Evolutionary conservation across 1,140 invertebrate species (phyloP), one percentile per base, ranked within the genome.

Genomic region (Neelides sp.): DNA sequence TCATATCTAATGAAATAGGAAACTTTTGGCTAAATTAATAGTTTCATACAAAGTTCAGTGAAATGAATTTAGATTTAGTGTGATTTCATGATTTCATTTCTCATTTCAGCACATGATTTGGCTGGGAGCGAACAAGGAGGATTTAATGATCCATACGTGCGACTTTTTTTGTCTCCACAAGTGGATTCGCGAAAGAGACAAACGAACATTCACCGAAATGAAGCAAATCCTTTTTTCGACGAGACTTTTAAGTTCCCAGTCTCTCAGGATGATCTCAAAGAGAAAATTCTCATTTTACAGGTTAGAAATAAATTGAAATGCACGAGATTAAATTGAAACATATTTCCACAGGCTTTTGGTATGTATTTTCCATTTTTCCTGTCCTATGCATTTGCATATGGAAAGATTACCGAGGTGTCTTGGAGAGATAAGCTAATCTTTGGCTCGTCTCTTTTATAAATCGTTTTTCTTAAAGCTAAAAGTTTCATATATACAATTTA

Each of bases 161-260:
- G 82, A 2, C 65, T 90, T 10, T 75, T 72, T 36, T 70, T 89
- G 26, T 70, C 76, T 17, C 86, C 86, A 1, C 79, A 82, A 68
- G 83, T 90, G 19, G 86, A 91, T 63, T 74, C 75, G n/a, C 73
- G 83, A 4, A 82, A 85, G 48, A 73, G 86, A 28, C 83, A 89
- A 66, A 87, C 85, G 0, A 73, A 73, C n/a, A 80, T 84, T 12
- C 79, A 81, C 60, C 70, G 79, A 36, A 82, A 83, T 61, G 76
- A 83, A 54, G 72, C 78, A 7, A 84, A 83, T 66, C 83, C 83
- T 0, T 79, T 79, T 66, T 86, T 86, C 63, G 80, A 86, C 68
- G 80, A 87, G 64, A 78, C 83, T 61, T 87, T 87, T 65, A 86
- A 85, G 65, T 87, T 87, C 62, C 83, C 84, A 4, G 81, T 86